A percentile compares a stretch with the other conserved stretches of the same genome.
Conservation (phyloP, 2,888 invertebrate species). For the Meiosimyza decipiens region DNA sequence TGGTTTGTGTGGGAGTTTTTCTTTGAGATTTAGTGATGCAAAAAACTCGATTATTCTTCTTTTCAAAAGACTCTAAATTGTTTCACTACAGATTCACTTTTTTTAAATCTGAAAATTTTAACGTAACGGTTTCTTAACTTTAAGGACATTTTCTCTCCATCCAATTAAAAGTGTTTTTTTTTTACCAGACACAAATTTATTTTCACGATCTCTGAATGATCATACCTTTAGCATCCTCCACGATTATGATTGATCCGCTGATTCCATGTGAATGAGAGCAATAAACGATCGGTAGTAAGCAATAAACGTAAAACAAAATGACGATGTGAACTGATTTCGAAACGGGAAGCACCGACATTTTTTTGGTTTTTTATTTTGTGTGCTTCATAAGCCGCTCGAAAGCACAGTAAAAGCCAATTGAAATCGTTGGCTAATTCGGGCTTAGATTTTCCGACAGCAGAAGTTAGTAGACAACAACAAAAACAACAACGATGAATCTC, state of each 20-base stretch:
- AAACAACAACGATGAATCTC: too few species aligned
- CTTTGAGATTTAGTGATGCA: too few species aligned
- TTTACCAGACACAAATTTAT: too few species aligned
- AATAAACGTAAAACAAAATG: constrained; percentile 1
- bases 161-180: too few species aligned
- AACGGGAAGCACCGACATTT: constrained; percentile 18
- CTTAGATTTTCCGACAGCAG: neutral
- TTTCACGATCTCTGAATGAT: too few species aligned
- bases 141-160: too few species aligned
- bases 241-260: constrained; percentile 66
- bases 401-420: neutral
- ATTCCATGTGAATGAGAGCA: constrained; percentile 47
- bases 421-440: constrained; percentile 13
- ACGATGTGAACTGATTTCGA: neutral
- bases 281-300: neutral
- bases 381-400: neutral
- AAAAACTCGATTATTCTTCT: too few species aligned
- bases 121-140: too few species aligned
- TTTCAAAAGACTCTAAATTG: too few species aligned
- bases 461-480: neutral
- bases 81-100: too few species aligned
- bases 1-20: too few species aligned
- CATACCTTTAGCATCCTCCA: constrained; percentile 67
- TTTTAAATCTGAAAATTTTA: too few species aligned
- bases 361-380: neutral